These are phyloP conservation scores for Apamea monoglypha DNA, from an alignment of 2,888 invertebrate species.

Conservation along the genomic window DNA sequence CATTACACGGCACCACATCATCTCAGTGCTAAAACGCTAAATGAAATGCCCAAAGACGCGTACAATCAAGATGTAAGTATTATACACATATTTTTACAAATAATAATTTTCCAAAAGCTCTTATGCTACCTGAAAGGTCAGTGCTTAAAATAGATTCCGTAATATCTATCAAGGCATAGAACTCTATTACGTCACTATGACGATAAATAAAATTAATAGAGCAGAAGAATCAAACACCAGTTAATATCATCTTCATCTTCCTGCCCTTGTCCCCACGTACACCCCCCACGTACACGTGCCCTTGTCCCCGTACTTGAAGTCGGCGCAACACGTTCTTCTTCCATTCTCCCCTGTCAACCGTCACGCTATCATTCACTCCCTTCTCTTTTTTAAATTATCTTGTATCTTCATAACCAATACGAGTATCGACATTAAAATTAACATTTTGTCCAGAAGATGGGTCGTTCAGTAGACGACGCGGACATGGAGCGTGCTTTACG, in stretches of 20 bases:
- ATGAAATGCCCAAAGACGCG: constrained; percentile 88
- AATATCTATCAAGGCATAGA: neutral
- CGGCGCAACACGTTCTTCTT: neutral
- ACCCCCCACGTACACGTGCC: too few species aligned
- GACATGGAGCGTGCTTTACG: constrained; percentile 96
- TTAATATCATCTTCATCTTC: neutral
- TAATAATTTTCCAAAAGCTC: neutral
- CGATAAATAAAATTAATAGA: neutral
- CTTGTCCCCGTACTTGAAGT: too few species aligned
- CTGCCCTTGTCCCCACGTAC: too few species aligned
- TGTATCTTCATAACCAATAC: neutral
- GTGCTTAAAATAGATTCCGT: neutral
- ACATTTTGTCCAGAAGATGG: constrained; percentile 77
- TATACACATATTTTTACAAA: neutral
- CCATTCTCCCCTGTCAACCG: neutral
- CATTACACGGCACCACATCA: constrained; percentile 97
- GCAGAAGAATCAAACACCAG: too few species aligned
- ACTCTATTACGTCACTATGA: neutral
- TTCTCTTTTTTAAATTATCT: neutral
- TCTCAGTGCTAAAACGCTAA: constrained; percentile 91
- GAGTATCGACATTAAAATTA: neutral
- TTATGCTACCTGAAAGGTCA: neutral
- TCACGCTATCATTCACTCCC: neutral
- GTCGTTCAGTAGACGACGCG: constrained; percentile 95
- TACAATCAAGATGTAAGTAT: constrained; percentile 87